Conservation (phyloP, 2,888 invertebrate genomes). For the Malthinus flaveolus region DNA sequence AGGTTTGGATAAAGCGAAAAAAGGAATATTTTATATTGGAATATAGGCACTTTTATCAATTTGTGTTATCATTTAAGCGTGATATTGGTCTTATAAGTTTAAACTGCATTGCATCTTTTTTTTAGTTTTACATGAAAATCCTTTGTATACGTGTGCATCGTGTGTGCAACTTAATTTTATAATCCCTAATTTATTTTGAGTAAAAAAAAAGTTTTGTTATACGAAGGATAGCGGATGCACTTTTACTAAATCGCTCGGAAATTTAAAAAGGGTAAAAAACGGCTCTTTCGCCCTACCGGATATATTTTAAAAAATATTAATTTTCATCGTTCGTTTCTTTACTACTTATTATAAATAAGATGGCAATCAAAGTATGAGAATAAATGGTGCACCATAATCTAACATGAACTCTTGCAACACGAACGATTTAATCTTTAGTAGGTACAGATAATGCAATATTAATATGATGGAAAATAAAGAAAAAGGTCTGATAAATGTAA, state of each 20-base stretch:
- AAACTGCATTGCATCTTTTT: conserved; percentile 4
- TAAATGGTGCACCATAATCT: conserved; percentile 17
- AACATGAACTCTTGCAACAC: conserved; percentile 32
- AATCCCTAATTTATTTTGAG: too few relatives aligned
- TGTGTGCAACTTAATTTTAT: too few relatives aligned
- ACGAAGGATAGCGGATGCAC: too few relatives aligned
- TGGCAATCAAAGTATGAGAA: conserved; percentile 5
- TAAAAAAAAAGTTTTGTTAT: too few relatives aligned
- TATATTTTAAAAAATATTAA: too few relatives aligned
- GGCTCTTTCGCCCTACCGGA: too few relatives aligned
- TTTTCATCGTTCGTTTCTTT: too few relatives aligned
- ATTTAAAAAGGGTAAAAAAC: too few relatives aligned
- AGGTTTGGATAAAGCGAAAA: neutral
- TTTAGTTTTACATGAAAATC: neutral
- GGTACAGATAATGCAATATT: conserved; percentile 38
- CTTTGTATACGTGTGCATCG: too few relatives aligned
- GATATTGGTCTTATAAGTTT: conserved; percentile 33
- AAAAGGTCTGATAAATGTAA: conserved; percentile 28
- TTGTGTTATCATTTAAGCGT: conserved; percentile 36
- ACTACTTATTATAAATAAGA: neutral
- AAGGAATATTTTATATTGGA: conserved; percentile 9
- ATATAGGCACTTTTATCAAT: conserved; percentile 27
- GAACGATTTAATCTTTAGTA: conserved; percentile 37
- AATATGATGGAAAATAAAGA: conserved; percentile 33
- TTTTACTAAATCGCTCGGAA: too few relatives aligned